Conservation (phyloP, 2,888 invertebrate genomes). For the Hypena proboscidalis region DNA sequence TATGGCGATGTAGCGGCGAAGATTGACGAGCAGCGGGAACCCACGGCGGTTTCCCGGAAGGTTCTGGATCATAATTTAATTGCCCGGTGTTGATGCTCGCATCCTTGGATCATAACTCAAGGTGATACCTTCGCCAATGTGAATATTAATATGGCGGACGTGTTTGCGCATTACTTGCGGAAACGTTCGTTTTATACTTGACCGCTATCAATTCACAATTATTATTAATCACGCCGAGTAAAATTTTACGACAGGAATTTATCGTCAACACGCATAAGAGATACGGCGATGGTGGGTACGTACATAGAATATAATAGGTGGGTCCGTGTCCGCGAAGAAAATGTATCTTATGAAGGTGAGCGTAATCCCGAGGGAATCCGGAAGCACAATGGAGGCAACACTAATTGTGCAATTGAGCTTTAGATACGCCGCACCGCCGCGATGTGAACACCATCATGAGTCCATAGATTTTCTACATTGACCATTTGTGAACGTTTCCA, state of each 20-base stretch:
- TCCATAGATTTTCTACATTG: constrained; percentile 43
- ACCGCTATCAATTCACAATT: constrained; percentile 39
- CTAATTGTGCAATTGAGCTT: constrained; percentile 78
- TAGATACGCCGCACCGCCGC: constrained; percentile 56
- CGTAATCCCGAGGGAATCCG: constrained; percentile 77
- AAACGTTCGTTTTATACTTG: constrained; percentile 40
- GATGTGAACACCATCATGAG: constrained; percentile 43
- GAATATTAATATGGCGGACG: constrained; percentile 44
- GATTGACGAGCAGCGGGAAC: constrained; percentile 47
- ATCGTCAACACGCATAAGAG: constrained; percentile 33
- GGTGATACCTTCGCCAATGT: constrained; percentile 44
- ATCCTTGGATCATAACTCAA: constrained; percentile 60
- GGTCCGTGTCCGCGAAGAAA: constrained; percentile 31
- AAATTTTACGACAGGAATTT: constrained; percentile 45
- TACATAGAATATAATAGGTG: constrained; percentile 32
- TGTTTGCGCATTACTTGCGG: constrained; percentile 51
- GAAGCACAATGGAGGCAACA: constrained; percentile 65
- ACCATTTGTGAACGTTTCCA: constrained; percentile 31
- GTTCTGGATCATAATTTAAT: constrained; percentile 67
- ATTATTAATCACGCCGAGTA: constrained; percentile 43
- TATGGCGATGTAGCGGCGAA: constrained; percentile 7
- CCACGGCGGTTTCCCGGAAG: constrained; percentile 68
- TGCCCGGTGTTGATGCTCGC: constrained; percentile 52
- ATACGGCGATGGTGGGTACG: constrained; percentile 9
- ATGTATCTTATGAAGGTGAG: constrained; percentile 48